Base-by-base conservation (phyloP, 2,888 invertebrate species). In the Eurytoma adleriae region DNA sequence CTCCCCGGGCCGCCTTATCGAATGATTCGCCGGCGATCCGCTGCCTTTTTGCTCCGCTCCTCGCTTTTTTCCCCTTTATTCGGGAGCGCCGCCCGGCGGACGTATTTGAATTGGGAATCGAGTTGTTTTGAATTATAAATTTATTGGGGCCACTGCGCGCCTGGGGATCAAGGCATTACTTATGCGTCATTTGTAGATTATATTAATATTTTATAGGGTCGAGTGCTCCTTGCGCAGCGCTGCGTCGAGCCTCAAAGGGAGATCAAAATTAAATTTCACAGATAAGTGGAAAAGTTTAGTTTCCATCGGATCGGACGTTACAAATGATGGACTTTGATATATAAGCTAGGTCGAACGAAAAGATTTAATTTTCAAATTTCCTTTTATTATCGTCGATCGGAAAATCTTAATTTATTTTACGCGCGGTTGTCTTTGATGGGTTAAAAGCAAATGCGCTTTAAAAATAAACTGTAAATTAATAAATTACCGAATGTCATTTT, bases 121-220 rank as follows among this genome's bases (percentile, higher is more conserved):
- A 69, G 62, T 80, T 80, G 73, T 80, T 80, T 59, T 52, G 80
- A 80, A 80, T 80, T 64, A 80, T 77, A 77, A 80, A 80, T 76
- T 80, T 68, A 59, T 72, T 24, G 30, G 4, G 59, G 69, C 14
- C n/a, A 40, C 40, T 10, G 40, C 10, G 40, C 24, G 52, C 56
- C 4, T 10, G 30, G 48, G 40, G 70, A 66, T 66, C 56, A 2
- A 30, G n/a, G 54, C 14, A 57, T 75, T 75, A 70, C 70, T 79
- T 13, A 54, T 48, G 79, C 75, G 59, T 71, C 70, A 74, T 75
- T 79, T 66, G 52, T 16, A 40, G 59, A 70, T 70, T 66, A 57
- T 68, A 62, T 61, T 30, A 70, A 70, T 57, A 70, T 67, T 73
- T 69, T 56, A 79, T 67, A 61, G 64, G 74, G 69, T 56, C n/a